These are phyloP conservation scores for Portevinia maculata DNA, from an alignment of 2,888 invertebrate species.

Conservation along the genomic window DNA sequence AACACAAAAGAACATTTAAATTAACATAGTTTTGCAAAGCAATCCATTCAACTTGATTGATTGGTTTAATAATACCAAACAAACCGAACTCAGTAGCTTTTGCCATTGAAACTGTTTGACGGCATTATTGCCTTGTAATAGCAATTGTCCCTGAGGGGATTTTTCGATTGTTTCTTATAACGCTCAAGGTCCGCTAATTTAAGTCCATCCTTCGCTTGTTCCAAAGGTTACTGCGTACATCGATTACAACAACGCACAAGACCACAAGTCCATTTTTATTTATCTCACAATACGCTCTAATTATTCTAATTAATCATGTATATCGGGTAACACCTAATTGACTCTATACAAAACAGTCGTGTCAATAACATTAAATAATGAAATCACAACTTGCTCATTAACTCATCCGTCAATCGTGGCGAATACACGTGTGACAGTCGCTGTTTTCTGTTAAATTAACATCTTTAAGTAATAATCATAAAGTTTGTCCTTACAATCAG, in stretches of 20 bases:
- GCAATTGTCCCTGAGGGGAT: neutral
- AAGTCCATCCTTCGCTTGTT: conserved; percentile 3
- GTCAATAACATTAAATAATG: conserved; percentile 37
- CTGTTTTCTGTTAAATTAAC: conserved; percentile 39
- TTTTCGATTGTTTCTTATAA: neutral
- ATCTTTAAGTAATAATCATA: conserved; percentile 58
- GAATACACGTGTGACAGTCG: conserved; percentile 26
- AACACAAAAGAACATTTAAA: too few species aligned
- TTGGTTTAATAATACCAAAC: neutral
- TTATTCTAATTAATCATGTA: conserved; percentile 56
- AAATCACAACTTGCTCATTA: conserved; percentile 37
- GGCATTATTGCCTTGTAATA: neutral
- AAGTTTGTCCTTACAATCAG: conserved; percentile 41
- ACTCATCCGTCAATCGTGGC: conserved; percentile 16
- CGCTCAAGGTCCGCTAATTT: conserved; percentile 5
- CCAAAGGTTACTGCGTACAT: conserved; percentile 12
- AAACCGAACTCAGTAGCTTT: too few species aligned
- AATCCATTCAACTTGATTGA: too few species aligned
- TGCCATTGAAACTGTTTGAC: neutral
- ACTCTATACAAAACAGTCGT: conserved; percentile 38
- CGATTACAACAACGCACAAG: conserved; percentile 9
- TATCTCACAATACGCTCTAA: conserved; percentile 28
- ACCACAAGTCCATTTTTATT: neutral
- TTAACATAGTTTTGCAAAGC: too few species aligned
- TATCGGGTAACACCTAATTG: conserved; percentile 31